Evolutionary conservation across 2,797 vertebrate genomes (phyloP).

Genomic region (Botia almorhae): DNA sequence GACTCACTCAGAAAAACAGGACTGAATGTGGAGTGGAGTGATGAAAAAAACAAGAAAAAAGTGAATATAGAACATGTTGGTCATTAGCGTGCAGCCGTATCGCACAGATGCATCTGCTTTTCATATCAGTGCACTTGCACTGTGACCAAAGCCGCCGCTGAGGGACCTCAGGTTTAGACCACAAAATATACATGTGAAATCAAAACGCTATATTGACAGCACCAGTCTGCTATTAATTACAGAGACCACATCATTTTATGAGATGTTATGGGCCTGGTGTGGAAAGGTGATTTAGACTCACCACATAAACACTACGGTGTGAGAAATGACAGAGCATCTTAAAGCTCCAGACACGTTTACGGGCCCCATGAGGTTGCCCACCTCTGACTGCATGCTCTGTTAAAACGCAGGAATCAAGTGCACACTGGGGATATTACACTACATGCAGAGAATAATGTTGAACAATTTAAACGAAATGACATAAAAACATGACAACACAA

Average conservation of each 20-base stretch:
- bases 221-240: slow-evolving; percentile 67
- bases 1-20: slow-evolving; percentile 42
- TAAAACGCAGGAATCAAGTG: slow-evolving; percentile 33
- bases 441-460: slow-evolving; percentile 13
- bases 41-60: slow-evolving; percentile 17
- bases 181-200: slow-evolving; percentile 64
- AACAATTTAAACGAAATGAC: neutral
- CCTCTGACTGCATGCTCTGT: slow-evolving; percentile 31
- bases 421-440: neutral
- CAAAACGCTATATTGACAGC: slow-evolving; percentile 62
- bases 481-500: slow-evolving; percentile 20
- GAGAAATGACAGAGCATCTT: slow-evolving; percentile 67
- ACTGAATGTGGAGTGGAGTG: neutral
- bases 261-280: slow-evolving; percentile 53
- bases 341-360: slow-evolving; percentile 66
- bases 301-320: slow-evolving; percentile 62
- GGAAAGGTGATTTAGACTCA: slow-evolving; percentile 67
- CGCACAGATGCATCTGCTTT: slow-evolving; percentile 69
- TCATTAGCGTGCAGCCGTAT: slow-evolving; percentile 27
- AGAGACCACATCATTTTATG: slow-evolving; percentile 64
- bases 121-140: slow-evolving; percentile 59
- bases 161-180: slow-evolving; percentile 49
- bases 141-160: slow-evolving; percentile 48
- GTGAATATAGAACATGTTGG: slow-evolving; percentile 17
- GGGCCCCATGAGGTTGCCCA: slow-evolving; percentile 61